A percentile compares a stretch with the other conserved stretches of the same genome.
Conservation (phyloP, 37 sponge, comb jelly and placozoan genomes). For the Beroe forskalii region DNA sequence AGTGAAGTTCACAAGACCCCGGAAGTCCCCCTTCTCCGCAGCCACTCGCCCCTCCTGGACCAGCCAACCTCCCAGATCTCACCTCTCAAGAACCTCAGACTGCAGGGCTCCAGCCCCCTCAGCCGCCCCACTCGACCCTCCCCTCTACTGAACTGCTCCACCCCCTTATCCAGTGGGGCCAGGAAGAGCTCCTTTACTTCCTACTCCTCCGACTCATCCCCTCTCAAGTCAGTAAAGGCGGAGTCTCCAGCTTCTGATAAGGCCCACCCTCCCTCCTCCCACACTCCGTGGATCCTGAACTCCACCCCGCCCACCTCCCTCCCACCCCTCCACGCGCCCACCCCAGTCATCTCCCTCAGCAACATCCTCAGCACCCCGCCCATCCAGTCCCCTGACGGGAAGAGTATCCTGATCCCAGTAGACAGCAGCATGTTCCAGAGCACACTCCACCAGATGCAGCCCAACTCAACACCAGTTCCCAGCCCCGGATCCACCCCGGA, state of each 20-base stretch:
- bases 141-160: background rate
- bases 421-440: conserved; percentile 41
- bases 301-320: background rate
- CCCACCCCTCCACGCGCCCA: background rate
- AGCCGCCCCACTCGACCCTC: background rate
- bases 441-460: background rate
- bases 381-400: conserved; percentile 21
- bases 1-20: background rate
- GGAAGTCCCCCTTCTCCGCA: conserved; percentile 2
- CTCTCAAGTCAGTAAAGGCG: background rate
- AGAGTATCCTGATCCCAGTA: conserved; percentile 42
- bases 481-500: background rate
- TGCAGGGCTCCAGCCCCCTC: background rate
- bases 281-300: conserved; percentile 5
- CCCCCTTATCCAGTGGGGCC: background rate
- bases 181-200: background rate
- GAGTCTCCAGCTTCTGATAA: background rate
- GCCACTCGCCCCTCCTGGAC: conserved; percentile 33
- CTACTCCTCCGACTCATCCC: background rate
- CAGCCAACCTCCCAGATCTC: background rate
- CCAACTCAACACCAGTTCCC: background rate
- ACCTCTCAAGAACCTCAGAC: background rate
- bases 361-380: conserved; percentile 41
- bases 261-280: background rate
- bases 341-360: conserved; percentile 48